Evolutionary conservation across 37 sponge, comb jelly and placozoan genomes (phyloP).

Genomic region (Aphrocallistes beatrix): DNA sequence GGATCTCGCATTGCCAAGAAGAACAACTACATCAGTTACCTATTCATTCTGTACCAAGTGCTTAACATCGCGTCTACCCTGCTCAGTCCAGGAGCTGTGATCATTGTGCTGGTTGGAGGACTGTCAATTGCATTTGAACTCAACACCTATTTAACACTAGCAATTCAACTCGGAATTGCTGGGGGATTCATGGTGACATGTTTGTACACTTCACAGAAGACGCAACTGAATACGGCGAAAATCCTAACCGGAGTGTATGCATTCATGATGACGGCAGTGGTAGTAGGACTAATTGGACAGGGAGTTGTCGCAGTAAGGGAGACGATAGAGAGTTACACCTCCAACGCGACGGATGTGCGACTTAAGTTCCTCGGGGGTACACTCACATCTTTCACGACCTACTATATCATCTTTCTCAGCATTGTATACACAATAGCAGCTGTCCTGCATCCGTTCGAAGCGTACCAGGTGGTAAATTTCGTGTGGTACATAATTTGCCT

Average conservation of each 20-base stretch:
- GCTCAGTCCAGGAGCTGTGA: conserved; percentile 63
- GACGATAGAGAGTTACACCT: not conserved
- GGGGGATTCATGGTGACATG: conserved; percentile 20
- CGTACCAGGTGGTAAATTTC: conserved; percentile 35
- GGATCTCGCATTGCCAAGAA: conserved; percentile 26
- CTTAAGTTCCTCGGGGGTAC: conserved; percentile 19
- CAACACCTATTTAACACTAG: conserved; percentile 18
- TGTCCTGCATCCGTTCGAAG: conserved; percentile 46
- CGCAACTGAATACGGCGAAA: conserved; percentile 46
- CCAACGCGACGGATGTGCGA: not conserved
- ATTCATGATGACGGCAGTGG: conserved; percentile 41
- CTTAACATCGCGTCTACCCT: conserved; percentile 56
- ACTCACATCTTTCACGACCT: conserved; percentile 8
- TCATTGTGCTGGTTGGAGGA: conserved; percentile 56
- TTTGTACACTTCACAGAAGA: conserved; percentile 26
- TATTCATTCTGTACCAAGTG: conserved; percentile 65
- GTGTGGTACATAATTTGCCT: conserved; percentile 72
- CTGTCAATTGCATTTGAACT: conserved; percentile 29
- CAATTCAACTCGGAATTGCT: not conserved
- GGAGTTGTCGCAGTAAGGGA: not conserved
- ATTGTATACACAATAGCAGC: conserved; percentile 41
- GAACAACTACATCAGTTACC: conserved; percentile 46
- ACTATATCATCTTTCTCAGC: conserved; percentile 37
- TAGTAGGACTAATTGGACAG: conserved; percentile 34
- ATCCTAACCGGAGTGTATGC: conserved; percentile 52